These are phyloP conservation scores for Seriola aureovittata DNA, from an alignment of 2,113 vertebrate species.

Conservation along the genomic window DNA sequence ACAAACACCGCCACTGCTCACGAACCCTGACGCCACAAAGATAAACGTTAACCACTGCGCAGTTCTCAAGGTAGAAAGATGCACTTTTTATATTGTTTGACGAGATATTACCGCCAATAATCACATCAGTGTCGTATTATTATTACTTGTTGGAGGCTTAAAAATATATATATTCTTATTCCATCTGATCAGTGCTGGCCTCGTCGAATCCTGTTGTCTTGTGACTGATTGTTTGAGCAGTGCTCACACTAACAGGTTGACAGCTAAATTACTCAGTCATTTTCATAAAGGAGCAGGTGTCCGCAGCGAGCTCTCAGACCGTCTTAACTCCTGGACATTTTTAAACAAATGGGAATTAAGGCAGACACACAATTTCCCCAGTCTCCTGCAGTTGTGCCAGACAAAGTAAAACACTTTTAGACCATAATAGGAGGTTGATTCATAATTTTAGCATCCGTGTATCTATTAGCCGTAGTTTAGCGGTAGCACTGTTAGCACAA, in stretches of 20 bases:
- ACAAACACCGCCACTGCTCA: slow-evolving; percentile 71
- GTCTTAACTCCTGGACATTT: background rate
- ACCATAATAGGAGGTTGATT: background rate
- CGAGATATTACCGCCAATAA: background rate
- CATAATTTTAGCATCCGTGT: background rate
- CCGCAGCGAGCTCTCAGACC: slow-evolving; percentile 36
- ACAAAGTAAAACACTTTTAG: background rate
- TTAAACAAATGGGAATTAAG: background rate
- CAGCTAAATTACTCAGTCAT: background rate
- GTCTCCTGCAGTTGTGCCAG: background rate
- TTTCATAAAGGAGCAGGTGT: slow-evolving; percentile 54
- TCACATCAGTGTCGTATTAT: no score
- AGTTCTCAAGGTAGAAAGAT: background rate
- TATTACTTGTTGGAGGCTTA: background rate
- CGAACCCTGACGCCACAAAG: slow-evolving; percentile 55
- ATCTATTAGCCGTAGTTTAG: background rate
- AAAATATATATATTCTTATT: background rate
- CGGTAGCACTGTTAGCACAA: background rate
- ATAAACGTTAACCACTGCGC: slow-evolving; percentile 10
- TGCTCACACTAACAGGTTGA: background rate
- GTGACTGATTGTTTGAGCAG: background rate
- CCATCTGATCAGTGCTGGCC: background rate
- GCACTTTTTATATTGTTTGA: background rate
- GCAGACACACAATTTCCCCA: background rate
- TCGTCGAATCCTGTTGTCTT: background rate